A percentile compares a stretch with the other conserved stretches of the same genome.
phyloP scores from a whole-genome alignment of 2,797 vertebrate genomes.

The Orientallactaga sibirica region DNA sequence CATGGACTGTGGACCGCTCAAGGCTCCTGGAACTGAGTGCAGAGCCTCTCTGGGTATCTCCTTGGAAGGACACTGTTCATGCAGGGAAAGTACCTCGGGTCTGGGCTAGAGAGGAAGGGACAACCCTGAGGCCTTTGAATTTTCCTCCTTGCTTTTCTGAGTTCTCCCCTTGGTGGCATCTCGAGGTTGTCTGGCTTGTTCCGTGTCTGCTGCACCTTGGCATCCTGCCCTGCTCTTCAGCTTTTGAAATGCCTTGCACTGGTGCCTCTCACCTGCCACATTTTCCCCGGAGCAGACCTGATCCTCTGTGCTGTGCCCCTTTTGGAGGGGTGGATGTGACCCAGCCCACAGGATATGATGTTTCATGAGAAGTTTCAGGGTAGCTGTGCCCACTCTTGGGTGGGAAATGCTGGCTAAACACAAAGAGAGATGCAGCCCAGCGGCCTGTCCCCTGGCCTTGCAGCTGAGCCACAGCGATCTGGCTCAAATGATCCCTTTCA shows the following conservation, averaged over 20 bases:
- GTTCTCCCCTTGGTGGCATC: neutral
- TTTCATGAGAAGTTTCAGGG: neutral
- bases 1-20: accelerated
- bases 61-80: neutral
- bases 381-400: accelerated
- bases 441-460: neutral
- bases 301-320: neutral
- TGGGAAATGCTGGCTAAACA: neutral
- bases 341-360: no score
- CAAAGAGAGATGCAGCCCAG: neutral
- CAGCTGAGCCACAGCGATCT: neutral
- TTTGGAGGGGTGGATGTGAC: neutral
- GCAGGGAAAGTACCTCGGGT: neutral
- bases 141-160: neutral
- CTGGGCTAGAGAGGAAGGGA: neutral
- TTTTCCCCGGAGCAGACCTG: neutral
- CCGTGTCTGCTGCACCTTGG: neutral
- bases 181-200: accelerated
- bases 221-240: accelerated
- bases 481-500: neutral
- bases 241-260: neutral
- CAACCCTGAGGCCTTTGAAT: neutral
- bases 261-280: accelerated
- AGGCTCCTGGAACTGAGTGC: accelerated
- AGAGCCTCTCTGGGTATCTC: neutral